Conservation (phyloP, 2,888 invertebrate genomes). For the Psylliodes chrysocephalus region DNA sequence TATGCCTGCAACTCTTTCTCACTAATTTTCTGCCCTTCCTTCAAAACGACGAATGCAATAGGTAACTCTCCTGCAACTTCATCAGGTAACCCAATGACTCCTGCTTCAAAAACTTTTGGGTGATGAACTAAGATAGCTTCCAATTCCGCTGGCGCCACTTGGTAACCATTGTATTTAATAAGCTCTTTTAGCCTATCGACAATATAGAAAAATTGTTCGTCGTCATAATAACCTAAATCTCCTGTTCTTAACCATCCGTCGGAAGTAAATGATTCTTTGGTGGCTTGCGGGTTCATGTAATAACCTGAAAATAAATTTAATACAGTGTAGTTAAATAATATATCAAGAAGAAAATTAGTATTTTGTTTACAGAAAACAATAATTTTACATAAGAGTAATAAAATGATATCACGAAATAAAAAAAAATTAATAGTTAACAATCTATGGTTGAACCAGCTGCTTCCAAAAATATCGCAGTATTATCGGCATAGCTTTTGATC, state of each 20-base stretch:
- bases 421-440: too few relatives aligned
- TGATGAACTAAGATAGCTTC: slow-evolving; percentile 82
- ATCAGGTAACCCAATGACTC: slow-evolving; percentile 80
- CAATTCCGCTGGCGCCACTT: slow-evolving; percentile 87
- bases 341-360: too few relatives aligned
- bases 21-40: slow-evolving; percentile 65
- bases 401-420: too few relatives aligned
- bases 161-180: slow-evolving; percentile 89
- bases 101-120: slow-evolving; percentile 78
- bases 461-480: too few relatives aligned
- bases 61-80: slow-evolving; percentile 81
- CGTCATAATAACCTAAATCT: slow-evolving; percentile 85
- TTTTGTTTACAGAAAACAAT: too few relatives aligned
- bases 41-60: slow-evolving; percentile 78
- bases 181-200: slow-evolving; percentile 89
- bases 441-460: too few relatives aligned
- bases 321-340: too few relatives aligned
- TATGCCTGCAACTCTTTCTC: slow-evolving; percentile 62
- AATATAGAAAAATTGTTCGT: slow-evolving; percentile 80
- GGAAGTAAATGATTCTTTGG: slow-evolving; percentile 72
- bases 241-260: slow-evolving; percentile 85
- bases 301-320: slow-evolving; percentile 75
- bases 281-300: slow-evolving; percentile 74
- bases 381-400: too few relatives aligned
- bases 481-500: too few relatives aligned